phyloP scores from a whole-genome alignment of 2,113 vertebrate species.

The Rhea pennata region DNA sequence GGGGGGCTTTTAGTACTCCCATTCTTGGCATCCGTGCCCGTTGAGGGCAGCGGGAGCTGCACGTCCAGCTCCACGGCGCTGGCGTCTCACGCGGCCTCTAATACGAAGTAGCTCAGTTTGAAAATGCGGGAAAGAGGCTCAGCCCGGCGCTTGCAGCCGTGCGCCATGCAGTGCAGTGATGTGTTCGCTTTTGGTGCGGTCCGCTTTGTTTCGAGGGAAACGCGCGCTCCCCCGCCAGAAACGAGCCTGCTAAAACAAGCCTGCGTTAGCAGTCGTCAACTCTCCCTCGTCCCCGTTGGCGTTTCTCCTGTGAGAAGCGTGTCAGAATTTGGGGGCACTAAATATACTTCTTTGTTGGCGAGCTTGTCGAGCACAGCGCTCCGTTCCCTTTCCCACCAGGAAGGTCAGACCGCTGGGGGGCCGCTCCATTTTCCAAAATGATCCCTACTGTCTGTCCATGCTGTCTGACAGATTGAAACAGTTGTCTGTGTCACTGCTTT shows the following conservation, averaged over 20 bases:
- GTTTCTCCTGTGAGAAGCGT: conserved; percentile 80
- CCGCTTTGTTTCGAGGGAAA: conserved; percentile 6
- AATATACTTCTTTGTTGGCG: conserved; percentile 79
- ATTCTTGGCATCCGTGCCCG: neutral
- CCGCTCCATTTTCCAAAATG: conserved; percentile 75
- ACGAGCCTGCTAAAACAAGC: too few relatives aligned
- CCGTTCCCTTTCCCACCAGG: conserved; percentile 80
- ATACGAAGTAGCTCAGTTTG: neutral
- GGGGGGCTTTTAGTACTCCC: neutral
- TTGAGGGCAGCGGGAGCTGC: neutral
- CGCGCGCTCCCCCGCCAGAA: neutral
- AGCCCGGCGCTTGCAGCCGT: neutral
- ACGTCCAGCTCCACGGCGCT: neutral
- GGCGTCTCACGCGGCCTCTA: neutral
- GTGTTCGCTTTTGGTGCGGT: neutral
- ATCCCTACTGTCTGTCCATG: conserved; percentile 79
- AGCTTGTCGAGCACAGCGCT: conserved; percentile 76
- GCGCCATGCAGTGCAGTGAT: neutral
- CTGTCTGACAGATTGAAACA: conserved; percentile 83
- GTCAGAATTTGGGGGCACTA: conserved; percentile 77
- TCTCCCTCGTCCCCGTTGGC: neutral
- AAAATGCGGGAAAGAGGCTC: neutral
- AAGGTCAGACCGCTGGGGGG: conserved; percentile 81
- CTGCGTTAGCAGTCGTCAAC: neutral
- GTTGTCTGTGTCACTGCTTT: conserved; percentile 78